These are phyloP conservation scores for Drosophila ezoana DNA, from an alignment of 2,888 invertebrate genomes.

Conservation along the genomic window DNA sequence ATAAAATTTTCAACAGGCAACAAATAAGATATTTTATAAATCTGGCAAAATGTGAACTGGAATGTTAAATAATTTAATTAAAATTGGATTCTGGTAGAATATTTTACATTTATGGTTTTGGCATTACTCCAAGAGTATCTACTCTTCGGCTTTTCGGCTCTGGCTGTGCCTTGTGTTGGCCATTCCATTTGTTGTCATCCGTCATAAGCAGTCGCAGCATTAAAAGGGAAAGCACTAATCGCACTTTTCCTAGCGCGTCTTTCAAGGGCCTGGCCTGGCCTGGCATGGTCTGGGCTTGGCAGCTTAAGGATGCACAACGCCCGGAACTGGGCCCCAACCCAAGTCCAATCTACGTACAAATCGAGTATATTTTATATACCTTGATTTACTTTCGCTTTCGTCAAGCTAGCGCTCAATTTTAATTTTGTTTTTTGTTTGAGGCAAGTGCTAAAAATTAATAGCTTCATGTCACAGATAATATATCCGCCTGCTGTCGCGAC, in stretches of 20 bases:
- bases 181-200: constrained; percentile 48
- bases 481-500: constrained; percentile 55
- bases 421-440: constrained; percentile 40
- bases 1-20: no score
- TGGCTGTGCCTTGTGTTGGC: constrained; percentile 26
- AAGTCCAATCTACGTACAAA: constrained; percentile 42
- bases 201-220: constrained; percentile 44
- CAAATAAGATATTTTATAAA: no score
- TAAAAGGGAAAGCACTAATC: constrained; percentile 73
- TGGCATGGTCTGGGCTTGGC: constrained; percentile 33
- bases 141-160: constrained; percentile 1
- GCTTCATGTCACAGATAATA: constrained; percentile 66
- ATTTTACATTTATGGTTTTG: background rate
- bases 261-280: constrained; percentile 35
- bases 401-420: constrained; percentile 38
- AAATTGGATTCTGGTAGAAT: no score
- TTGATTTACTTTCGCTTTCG: constrained; percentile 63
- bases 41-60: no score
- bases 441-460: constrained; percentile 72
- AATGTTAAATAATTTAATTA: no score
- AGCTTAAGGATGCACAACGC: constrained; percentile 54
- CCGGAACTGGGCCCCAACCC: constrained; percentile 33
- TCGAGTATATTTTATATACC: constrained; percentile 14
- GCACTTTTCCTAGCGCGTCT: constrained; percentile 52
- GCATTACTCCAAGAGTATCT: constrained; percentile 8